phyloP scores from a whole-genome alignment of 2,888 invertebrate species.

The Dugesia japonica region DNA sequence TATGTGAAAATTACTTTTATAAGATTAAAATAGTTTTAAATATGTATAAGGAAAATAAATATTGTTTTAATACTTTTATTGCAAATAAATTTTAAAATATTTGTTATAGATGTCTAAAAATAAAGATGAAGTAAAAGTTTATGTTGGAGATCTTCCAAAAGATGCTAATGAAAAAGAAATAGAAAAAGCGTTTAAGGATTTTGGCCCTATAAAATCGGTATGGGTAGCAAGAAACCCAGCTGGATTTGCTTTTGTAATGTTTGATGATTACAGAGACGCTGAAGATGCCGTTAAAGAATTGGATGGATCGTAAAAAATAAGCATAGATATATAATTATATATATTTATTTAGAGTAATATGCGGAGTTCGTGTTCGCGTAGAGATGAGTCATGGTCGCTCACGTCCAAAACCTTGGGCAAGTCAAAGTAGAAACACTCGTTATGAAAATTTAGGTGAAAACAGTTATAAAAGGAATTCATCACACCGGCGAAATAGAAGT shows the following conservation, averaged over 20 bases:
- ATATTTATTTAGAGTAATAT: conserved; percentile 52
- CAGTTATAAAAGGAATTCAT: not conserved
- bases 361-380: conserved; percentile 72
- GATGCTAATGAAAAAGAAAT: conserved; percentile 37
- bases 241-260: conserved; percentile 72
- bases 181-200: conserved; percentile 37
- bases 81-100: no score
- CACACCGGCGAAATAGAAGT: not conserved
- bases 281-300: conserved; percentile 68
- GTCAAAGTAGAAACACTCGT: conserved; percentile 37
- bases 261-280: conserved; percentile 70
- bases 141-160: conserved; percentile 37
- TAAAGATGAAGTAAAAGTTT: conserved; percentile 36
- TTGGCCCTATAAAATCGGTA: conserved; percentile 40
- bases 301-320: conserved; percentile 65
- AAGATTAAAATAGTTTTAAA: no score
- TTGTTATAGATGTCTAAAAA: not conserved
- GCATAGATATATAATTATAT: no score
- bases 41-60: no score
- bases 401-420: conserved; percentile 42
- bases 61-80: no score
- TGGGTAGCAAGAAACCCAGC: conserved; percentile 46
- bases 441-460: not conserved
- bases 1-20: no score
- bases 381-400: conserved; percentile 73